A percentile compares a stretch with the other conserved stretches of the same genome.
Conservation (phyloP, 2,113 vertebrate genomes). For the Falco punctatus region DNA sequence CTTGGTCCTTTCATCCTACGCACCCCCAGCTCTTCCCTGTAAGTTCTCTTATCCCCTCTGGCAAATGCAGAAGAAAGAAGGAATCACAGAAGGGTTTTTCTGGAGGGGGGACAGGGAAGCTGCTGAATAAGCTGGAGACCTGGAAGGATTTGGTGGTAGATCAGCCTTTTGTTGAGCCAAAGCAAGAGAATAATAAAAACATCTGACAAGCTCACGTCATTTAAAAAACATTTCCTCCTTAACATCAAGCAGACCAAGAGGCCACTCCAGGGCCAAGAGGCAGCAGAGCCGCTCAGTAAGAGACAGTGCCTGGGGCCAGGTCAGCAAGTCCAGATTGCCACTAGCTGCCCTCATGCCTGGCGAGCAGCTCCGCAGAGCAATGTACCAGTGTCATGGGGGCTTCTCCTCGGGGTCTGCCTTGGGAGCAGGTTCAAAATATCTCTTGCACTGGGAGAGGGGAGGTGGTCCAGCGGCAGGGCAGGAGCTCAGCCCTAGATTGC, state of each 20-base stretch:
- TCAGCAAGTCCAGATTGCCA: background rate
- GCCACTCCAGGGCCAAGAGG: constrained; percentile 1
- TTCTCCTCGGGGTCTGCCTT: background rate
- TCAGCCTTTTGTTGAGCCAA: constrained; percentile 48
- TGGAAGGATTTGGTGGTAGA: constrained; percentile 48
- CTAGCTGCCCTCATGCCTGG: background rate
- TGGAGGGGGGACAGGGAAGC: background rate
- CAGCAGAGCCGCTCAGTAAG: background rate
- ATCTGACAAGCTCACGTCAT: constrained; percentile 59
- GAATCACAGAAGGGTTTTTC: background rate
- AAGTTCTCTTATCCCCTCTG: background rate
- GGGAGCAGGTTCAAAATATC: background rate
- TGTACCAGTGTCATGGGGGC: background rate
- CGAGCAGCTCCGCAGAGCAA: background rate
- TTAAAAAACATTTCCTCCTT: constrained; percentile 66
- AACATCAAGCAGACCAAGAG: constrained; percentile 14
- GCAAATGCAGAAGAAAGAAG: background rate
- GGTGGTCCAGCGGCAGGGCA: background rate
- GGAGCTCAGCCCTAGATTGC: background rate
- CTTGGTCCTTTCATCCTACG: background rate
- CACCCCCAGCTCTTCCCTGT: background rate
- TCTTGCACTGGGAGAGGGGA: background rate
- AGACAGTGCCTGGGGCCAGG: background rate
- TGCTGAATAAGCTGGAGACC: constrained; percentile 58
- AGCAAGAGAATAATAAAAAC: constrained; percentile 67